A percentile compares a stretch with the other conserved stretches of the same genome.
Conservation (phyloP, 2,888 invertebrate species). For the Eucera pruinosa region DNA sequence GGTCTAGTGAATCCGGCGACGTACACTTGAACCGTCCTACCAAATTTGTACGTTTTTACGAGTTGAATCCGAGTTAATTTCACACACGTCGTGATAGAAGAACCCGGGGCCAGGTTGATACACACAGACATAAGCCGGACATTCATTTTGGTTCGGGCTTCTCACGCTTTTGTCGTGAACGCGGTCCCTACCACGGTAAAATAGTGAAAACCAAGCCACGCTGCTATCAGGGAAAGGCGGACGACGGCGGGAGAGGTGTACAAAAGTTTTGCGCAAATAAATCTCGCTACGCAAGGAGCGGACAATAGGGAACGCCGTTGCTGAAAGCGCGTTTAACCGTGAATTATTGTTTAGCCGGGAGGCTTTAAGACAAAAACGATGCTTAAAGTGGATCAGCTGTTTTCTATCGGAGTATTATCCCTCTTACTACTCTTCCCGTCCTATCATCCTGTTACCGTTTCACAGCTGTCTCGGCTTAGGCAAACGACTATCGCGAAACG, state of each 20-base stretch:
- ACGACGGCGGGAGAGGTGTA: conserved; percentile 49
- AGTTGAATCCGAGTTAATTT: conserved; percentile 64
- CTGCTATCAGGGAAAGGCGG: conserved; percentile 65
- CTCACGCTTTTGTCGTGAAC: conserved; percentile 63
- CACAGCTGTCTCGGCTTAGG: background rate
- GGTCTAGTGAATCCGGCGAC: conserved; percentile 22
- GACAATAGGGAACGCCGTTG: conserved; percentile 66
- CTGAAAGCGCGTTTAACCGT: conserved; percentile 74
- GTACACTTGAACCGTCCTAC: conserved; percentile 16
- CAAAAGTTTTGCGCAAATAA: conserved; percentile 73
- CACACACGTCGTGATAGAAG: conserved; percentile 33
- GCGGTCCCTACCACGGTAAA: conserved; percentile 51
- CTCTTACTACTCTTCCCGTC: background rate
- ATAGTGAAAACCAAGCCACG: conserved; percentile 65
- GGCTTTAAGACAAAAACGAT: conserved; percentile 72
- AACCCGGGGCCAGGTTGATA: conserved; percentile 46
- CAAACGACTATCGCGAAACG: background rate
- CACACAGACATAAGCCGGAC: conserved; percentile 52
- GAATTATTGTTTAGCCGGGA: conserved; percentile 71
- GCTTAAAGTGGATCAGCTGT: conserved; percentile 72
- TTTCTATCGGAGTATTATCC: conserved; percentile 64
- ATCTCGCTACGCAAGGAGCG: conserved; percentile 70
- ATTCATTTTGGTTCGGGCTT: conserved; percentile 59
- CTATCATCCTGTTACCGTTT: conserved; percentile 2
- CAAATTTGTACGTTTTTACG: conserved; percentile 41